Evolutionary conservation across 2,797 vertebrate genomes (phyloP), one percentile per base, ranked within the genome.

Genomic region (Hydrophis major): DNA sequence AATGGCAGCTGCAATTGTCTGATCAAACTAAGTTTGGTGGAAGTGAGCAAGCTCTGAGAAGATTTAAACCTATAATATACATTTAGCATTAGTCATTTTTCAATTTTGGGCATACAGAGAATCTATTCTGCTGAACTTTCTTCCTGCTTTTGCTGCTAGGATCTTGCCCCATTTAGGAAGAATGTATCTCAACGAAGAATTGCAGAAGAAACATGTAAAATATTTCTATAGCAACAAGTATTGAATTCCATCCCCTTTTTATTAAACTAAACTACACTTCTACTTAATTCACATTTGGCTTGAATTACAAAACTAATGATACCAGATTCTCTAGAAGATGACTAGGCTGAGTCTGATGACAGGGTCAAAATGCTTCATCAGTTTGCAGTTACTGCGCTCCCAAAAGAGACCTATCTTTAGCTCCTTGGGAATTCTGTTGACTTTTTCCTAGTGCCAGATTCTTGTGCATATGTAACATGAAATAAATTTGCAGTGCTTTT

Each of bases 301-400:
- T 93, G 91, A 89, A 94, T 47, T 92, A 12, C 37, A 94, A 92
- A 93, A 88, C 0, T 91, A 13, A 0, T 95, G 90, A 93, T 91
- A 69, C 14, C 59, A 92, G 37, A 37, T 74, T 32, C n/a, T 74
- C 1, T 74, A 74, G 66, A 28, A 74, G 28, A 66, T 14, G 12
- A n/a, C 63, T 28, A 66, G 63, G 63, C 28, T 66, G 63, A n/a
- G 63, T n/a, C 63, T 13, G 2, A 66, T 2, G 28, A 22, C 63
- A n/a, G 63, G 63, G 63, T 66, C 28, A 66, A 66, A 66, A 66
- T 66, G 27, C 12, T 0, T n/a, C 27, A 66, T n/a, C 63, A 66
- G 66, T 74, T 74, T 74, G n/a, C 14, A 74, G 6, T 74, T 18
- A 74, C 66, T 37, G 18, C 2, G 2, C 16, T 74, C n/a, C n/a